Evolutionary conservation across 2,888 invertebrate genomes (phyloP).

Genomic region (Conomelus anceps): DNA sequence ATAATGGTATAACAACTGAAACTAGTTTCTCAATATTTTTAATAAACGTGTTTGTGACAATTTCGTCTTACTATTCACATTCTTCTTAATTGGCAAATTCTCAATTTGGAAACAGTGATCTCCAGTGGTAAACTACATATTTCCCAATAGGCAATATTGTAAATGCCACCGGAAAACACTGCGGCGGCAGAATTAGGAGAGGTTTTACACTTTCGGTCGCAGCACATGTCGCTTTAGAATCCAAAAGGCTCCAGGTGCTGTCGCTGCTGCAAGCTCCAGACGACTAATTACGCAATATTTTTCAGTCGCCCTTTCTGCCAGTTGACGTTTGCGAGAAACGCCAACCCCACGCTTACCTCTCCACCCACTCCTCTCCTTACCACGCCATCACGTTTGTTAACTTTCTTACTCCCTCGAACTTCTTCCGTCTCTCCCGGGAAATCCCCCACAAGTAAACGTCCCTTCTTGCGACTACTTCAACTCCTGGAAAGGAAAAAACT

Average conservation of each 20-base stretch:
- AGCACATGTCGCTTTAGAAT: background rate
- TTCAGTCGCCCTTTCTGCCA: constrained; percentile 19
- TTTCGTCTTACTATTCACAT: no score
- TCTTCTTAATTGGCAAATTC: no score
- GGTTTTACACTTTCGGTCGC: background rate
- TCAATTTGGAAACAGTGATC: no score
- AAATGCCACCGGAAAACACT: background rate
- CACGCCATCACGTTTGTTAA: background rate
- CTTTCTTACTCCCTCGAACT: constrained; percentile 9
- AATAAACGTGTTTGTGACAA: no score
- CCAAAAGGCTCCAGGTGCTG: constrained; percentile 6
- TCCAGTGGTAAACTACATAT: background rate
- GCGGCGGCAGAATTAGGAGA: background rate
- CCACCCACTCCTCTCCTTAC: background rate
- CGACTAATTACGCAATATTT: constrained; percentile 24
- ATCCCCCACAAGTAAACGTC: background rate
- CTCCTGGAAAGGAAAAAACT: background rate
- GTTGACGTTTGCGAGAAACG: background rate
- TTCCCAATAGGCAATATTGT: background rate
- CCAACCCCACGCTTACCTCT: background rate
- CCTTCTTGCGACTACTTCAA: background rate
- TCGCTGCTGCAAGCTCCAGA: constrained; percentile 2
- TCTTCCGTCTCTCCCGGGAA: constrained; percentile 3
- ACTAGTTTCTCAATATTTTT: no score
- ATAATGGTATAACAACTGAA: no score